phyloP scores from a whole-genome alignment of 2,888 invertebrate species.

The Clanis bilineata region DNA sequence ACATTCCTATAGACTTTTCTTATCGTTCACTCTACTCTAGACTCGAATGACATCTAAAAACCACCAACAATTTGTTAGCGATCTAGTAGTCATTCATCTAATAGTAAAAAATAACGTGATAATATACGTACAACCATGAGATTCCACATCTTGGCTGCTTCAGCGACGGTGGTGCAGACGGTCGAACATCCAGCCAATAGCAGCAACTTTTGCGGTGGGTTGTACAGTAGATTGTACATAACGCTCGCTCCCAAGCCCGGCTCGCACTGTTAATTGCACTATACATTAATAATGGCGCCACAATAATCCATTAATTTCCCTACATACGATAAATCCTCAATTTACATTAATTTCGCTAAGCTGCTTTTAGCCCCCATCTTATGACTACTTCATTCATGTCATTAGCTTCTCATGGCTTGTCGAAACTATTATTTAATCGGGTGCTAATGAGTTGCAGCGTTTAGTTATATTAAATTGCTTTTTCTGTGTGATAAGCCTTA shows the following conservation, averaged over 20 bases:
- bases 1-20: too few relatives aligned
- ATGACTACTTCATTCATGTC: not conserved
- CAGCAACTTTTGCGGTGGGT: conserved; percentile 96
- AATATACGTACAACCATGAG: conserved; percentile 95
- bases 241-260: conserved; percentile 99
- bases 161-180: conserved; percentile 99
- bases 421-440: not conserved
- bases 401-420: not conserved
- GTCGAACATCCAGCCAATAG: conserved; percentile 98
- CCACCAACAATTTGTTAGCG: not conserved
- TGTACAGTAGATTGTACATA: conserved; percentile 99
- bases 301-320: not conserved
- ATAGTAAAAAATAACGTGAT: not conserved
- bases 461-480: not conserved
- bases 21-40: too few relatives aligned
- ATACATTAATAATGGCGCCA: conserved; percentile 11
- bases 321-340: not conserved
- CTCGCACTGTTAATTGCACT: conserved; percentile 89
- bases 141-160: conserved; percentile 99
- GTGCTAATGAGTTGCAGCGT: not conserved
- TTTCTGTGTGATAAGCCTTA: too few relatives aligned
- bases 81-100: not conserved
- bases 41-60: too few relatives aligned
- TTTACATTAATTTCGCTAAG: conserved; percentile 3
- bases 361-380: not conserved